Percentiles rank a stretch among this genome's conserved stretches.
These are phyloP conservation scores for Scaptomyza cyrtandrae DNA, from an alignment of 2,888 invertebrate species.

Conservation along the genomic window DNA sequence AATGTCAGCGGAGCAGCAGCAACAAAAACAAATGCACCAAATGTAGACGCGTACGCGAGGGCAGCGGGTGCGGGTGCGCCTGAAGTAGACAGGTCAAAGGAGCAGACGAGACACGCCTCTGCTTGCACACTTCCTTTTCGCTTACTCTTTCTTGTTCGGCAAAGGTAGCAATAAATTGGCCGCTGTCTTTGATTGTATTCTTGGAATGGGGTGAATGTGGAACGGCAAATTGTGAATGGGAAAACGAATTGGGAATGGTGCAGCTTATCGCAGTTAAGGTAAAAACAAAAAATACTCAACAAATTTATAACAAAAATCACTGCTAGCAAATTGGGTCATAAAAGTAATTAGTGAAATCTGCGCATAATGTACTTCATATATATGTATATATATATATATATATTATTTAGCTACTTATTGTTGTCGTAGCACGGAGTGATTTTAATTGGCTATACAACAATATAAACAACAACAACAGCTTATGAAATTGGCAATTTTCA, in stretches of 20 bases:
- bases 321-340: conserved; percentile 76
- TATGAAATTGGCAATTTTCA: conserved; percentile 51
- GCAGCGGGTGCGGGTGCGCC: conserved; percentile 12
- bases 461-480: conserved; percentile 16
- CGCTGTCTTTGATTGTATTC: conserved; percentile 48
- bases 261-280: conserved; percentile 41
- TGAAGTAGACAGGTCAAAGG: conserved; percentile 75
- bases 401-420: conserved; percentile 13
- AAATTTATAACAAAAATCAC: conserved; percentile 59
- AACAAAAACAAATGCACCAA: conserved; percentile 23
- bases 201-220: conserved; percentile 40
- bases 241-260: conserved; percentile 37
- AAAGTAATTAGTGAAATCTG: conserved; percentile 77
- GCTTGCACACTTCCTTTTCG: neutral
- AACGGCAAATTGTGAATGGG: conserved; percentile 25
- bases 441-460: conserved; percentile 59
- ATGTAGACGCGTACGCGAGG: neutral
- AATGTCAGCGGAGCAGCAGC: conserved; percentile 37
- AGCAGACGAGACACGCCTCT: conserved; percentile 47
- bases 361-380: conserved; percentile 27
- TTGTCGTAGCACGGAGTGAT: conserved; percentile 37
- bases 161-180: conserved; percentile 69
- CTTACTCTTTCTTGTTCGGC: conserved; percentile 1
- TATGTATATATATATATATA: conserved; percentile 9
- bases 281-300: conserved; percentile 30